Evolutionary conservation across 2,797 vertebrate species (phyloP).

Genomic region (Thalassophryne amazonica): DNA sequence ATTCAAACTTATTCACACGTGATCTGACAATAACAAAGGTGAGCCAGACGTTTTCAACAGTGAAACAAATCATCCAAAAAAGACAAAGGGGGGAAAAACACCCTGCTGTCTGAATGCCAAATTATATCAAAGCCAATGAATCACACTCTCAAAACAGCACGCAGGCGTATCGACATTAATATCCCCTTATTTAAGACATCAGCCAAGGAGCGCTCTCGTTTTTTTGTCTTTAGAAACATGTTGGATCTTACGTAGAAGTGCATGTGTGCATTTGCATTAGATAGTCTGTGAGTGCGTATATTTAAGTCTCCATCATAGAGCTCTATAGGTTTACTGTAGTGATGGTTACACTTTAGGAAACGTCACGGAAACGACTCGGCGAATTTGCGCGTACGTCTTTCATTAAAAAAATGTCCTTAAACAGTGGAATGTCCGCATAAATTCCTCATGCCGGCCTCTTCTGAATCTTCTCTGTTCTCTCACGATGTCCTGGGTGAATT

Average conservation of each 20-base stretch:
- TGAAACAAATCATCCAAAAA: conserved; percentile 3
- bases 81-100: conserved; percentile 5
- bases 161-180: conserved; percentile 36
- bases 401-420: too few species aligned
- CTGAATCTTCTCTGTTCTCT: too few species aligned
- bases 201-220: conserved; percentile 42
- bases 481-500: too few species aligned
- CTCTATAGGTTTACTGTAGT: conserved; percentile 33
- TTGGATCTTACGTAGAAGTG: conserved; percentile 24
- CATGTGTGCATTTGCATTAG: not conserved
- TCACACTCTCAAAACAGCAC: conserved; percentile 46
- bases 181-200: conserved; percentile 42
- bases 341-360: conserved; percentile 42
- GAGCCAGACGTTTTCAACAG: too few species aligned
- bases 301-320: conserved; percentile 22
- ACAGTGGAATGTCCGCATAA: too few species aligned
- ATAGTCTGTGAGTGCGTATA: not conserved
- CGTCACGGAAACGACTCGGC: too few species aligned
- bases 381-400: too few species aligned
- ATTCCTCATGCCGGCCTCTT: too few species aligned
- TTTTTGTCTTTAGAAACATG: conserved; percentile 3
- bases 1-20: not conserved
- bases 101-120: conserved; percentile 45
- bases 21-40: not conserved
- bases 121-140: conserved; percentile 25